These are phyloP conservation scores for Amblyteles armatorius DNA, from an alignment of 2,888 invertebrate genomes.

Conservation along the genomic window DNA sequence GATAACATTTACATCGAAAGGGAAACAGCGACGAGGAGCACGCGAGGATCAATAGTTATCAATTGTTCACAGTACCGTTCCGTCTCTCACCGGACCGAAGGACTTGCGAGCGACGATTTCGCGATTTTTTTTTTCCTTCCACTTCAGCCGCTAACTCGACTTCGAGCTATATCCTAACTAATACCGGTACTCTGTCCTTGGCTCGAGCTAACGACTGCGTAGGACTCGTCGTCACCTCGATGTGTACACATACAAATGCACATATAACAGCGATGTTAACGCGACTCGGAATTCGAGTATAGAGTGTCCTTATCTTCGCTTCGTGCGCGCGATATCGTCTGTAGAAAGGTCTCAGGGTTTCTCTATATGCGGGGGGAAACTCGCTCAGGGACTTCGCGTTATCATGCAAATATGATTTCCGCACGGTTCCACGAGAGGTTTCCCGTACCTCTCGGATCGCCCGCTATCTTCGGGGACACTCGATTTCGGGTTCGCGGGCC, in stretches of 20 bases:
- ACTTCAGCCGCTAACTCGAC: slow-evolving; percentile 38
- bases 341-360: slow-evolving; percentile 44
- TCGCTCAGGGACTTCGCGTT: slow-evolving; percentile 42
- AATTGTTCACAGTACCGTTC: slow-evolving; percentile 15
- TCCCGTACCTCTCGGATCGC: background rate
- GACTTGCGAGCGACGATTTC: slow-evolving; percentile 27
- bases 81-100: background rate
- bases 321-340: slow-evolving; percentile 60
- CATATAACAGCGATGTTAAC: slow-evolving; percentile 47
- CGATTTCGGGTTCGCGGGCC: slow-evolving; percentile 35
- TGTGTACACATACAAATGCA: background rate
- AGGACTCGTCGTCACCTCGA: slow-evolving; percentile 41
- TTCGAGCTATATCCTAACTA: slow-evolving; percentile 52
- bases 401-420: slow-evolving; percentile 66
- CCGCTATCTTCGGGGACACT: slow-evolving; percentile 32
- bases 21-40: background rate
- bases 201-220: slow-evolving; percentile 53
- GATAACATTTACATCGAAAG: slow-evolving; percentile 32
- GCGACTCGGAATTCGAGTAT: slow-evolving; percentile 57
- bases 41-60: slow-evolving; percentile 45
- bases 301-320: slow-evolving; percentile 55
- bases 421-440: slow-evolving; percentile 28
- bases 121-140: background rate
- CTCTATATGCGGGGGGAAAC: slow-evolving; percentile 26
- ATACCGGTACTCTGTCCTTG: slow-evolving; percentile 38